These are phyloP conservation scores for Acanthopagrus latus DNA, from an alignment of 2,797 vertebrate species.

Conservation along the genomic window DNA sequence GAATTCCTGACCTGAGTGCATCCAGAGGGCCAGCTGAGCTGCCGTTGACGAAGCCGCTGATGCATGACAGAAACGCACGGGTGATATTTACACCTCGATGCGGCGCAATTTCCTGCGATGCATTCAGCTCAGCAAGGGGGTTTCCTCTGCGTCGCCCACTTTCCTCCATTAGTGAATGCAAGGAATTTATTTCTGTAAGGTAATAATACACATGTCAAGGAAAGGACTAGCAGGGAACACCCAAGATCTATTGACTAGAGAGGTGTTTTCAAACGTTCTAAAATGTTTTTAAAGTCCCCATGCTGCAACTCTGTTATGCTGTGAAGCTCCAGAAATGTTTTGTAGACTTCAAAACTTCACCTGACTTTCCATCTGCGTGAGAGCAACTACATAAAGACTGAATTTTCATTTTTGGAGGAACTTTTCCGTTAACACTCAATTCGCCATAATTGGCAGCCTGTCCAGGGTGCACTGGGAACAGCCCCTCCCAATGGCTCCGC, in stretches of 20 bases:
- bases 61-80: conserved; percentile 17
- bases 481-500: not conserved
- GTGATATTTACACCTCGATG: conserved; percentile 19
- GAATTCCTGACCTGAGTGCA: conserved; percentile 11
- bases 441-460: not conserved
- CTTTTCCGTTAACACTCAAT: not conserved
- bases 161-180: not conserved
- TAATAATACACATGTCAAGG: not conserved
- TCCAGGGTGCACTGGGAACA: not conserved
- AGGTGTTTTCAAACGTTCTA: too few species aligned
- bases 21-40: conserved; percentile 8
- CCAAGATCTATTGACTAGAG: not conserved
- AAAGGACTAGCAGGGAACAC: not conserved
- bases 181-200: not conserved
- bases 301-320: too few species aligned
- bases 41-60: conserved; percentile 12
- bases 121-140: not conserved
- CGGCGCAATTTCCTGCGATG: conserved; percentile 17
- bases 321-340: too few species aligned
- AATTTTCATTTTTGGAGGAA: too few species aligned
- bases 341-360: too few species aligned
- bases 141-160: not conserved
- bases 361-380: too few species aligned
- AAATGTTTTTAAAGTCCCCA: too few species aligned
- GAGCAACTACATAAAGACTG: too few species aligned